Evolutionary conservation across 2,797 vertebrate species (phyloP), one percentile per base, ranked within the genome.

Genomic region (Coreius guichenoti): DNA sequence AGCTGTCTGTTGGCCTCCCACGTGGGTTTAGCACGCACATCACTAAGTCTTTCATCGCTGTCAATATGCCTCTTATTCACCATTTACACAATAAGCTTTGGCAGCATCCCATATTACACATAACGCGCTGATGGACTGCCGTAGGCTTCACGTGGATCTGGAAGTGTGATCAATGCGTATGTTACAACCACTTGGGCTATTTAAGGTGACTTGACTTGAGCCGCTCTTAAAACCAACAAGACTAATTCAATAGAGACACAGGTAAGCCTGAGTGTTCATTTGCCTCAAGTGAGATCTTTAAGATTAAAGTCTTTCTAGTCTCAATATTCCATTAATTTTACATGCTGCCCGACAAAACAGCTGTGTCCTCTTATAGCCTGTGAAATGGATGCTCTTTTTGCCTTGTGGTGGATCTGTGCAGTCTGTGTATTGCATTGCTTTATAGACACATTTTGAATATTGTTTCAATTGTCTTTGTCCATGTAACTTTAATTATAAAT

Each of bases 21-120:
- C 72, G 43, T 82, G 67, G 33, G 84, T 75, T 39, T 47, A 56
- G 87, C 80, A 75, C 36, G 61, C 51, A 72, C 68, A 78, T 49
- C 61, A n/a, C 80, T 54, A 58, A 51, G 61, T 90, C 88, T 91
- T 89, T 88, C 85, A 89, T 83, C 85, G 12, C 67, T 73, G 81
- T 88, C 85, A 89, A 89, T 88, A 86, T 89, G 81, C 47, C 88
- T 87, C 33, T 85, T 87, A 86, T 89, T 90, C 67, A 87, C 81
- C 80, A 67, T 78, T 63, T 67, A 75, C 79, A 80, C 17, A 39
- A 86, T 87, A 90, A 85, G 88, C 85, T 87, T 85, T 80, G 77
- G 74, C 87, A 84, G 69, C 78, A 74, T 80, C 75, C 56, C 73
- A 86, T 84, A 81, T 81, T 39, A 86, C 63, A 49, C 81, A 81